Conservation (phyloP, 2,888 invertebrate species). For the Macaria liturata region DNA sequence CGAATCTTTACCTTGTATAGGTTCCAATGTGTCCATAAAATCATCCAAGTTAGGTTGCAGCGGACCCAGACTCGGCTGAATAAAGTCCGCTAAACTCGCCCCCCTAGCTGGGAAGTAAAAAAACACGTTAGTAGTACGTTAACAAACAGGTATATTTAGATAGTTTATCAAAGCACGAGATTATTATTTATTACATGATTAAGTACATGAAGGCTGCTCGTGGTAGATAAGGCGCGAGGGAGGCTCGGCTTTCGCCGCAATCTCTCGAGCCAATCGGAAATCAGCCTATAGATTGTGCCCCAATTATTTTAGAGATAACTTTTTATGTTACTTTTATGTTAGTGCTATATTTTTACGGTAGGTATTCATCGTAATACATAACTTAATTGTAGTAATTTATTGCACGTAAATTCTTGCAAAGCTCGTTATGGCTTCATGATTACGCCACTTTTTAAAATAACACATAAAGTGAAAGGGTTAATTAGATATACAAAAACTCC, state of each 20-base stretch:
- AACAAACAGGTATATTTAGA: constrained; percentile 16
- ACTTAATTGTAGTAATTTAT: no score
- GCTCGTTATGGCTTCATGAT: no score
- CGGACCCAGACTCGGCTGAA: constrained; percentile 98
- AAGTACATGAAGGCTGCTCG: constrained; percentile 20
- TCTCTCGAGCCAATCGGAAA: constrained; percentile 13
- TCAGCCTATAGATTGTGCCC: constrained; percentile 4
- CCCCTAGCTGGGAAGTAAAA: constrained; percentile 86
- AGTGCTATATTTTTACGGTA: no score
- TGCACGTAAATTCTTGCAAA: no score
- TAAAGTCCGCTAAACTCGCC: constrained; percentile 96
- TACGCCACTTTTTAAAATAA: no score
- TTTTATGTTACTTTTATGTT: no score
- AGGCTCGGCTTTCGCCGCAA: constrained; percentile 22
- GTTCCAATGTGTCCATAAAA: constrained; percentile 95
- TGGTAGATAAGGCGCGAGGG: constrained; percentile 20
- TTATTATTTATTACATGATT: constrained; percentile 22
- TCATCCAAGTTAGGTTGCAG: constrained; percentile 98
- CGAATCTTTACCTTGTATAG: constrained; percentile 87
- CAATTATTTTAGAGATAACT: no score
- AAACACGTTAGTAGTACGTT: constrained; percentile 19
- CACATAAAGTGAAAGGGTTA: no score
- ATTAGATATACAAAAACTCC: no score
- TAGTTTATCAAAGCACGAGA: constrained; percentile 19
- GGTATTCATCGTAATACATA: no score